Conservation (phyloP, 1,140 invertebrate genomes). For the Chlorops oryzae region DNA sequence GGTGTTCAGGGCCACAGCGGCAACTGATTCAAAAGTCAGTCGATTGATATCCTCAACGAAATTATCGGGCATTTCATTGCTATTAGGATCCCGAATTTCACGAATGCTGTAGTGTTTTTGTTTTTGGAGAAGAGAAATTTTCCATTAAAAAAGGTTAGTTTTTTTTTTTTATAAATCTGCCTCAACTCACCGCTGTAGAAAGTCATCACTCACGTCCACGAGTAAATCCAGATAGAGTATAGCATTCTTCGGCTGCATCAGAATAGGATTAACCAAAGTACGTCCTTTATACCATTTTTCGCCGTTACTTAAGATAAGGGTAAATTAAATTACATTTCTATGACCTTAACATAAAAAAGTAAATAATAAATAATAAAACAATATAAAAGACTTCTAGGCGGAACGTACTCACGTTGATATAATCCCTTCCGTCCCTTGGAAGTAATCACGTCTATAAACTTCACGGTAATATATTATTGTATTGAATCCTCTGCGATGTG, state of each 20-base stretch:
- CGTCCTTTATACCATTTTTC: constrained; percentile 34
- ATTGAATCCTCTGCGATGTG: constrained; percentile 27
- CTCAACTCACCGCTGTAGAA: constrained; percentile 48
- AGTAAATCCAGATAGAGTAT: constrained; percentile 32
- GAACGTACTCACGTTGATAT: constrained; percentile 27
- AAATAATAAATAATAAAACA: too few species aligned
- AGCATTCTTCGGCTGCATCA: constrained; percentile 37
- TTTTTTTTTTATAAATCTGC: neutral
- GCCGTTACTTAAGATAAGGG: constrained; percentile 23
- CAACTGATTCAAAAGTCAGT: constrained; percentile 66
- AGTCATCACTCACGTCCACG: constrained; percentile 34
- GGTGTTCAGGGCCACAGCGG: constrained; percentile 62
- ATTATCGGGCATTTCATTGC: constrained; percentile 52
- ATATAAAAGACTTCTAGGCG: too few species aligned
- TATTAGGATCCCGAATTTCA: constrained; percentile 50
- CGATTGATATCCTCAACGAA: constrained; percentile 62
- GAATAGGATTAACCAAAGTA: constrained; percentile 35
- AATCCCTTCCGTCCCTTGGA: constrained; percentile 28
- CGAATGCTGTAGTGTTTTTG: constrained; percentile 49
- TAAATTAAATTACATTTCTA: too few species aligned
- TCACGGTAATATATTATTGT: constrained; percentile 32
- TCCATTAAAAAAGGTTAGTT: neutral
- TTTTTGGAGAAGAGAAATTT: neutral
- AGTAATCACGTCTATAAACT: constrained; percentile 27
- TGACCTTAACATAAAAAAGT: too few species aligned